phyloP scores from a whole-genome alignment of 2,797 vertebrate genomes.

The Enoplosus armatus region DNA sequence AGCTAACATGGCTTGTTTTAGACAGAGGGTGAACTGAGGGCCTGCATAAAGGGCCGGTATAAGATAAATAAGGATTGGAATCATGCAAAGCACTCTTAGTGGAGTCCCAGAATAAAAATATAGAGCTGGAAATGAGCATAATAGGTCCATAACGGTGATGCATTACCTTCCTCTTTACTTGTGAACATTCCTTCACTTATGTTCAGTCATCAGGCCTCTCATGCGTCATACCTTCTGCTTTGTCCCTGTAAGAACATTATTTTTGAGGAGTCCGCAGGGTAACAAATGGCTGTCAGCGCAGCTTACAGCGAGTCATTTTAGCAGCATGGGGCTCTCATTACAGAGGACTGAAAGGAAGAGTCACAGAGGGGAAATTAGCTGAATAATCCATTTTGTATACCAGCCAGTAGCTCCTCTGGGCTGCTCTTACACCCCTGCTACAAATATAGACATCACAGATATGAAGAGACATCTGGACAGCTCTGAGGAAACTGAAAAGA shows the following conservation, averaged over 20 bases:
- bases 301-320: conserved; percentile 30
- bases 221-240: conserved; percentile 10
- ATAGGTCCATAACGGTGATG: conserved; percentile 30
- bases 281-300: conserved; percentile 37
- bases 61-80: no score
- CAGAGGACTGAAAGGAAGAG: conserved; percentile 32
- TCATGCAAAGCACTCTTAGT: no score
- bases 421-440: conserved; percentile 3
- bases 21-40: no score
- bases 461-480: conserved; percentile 32
- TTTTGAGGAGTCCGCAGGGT: conserved; percentile 25
- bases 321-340: conserved; percentile 52
- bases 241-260: conserved; percentile 7
- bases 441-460: conserved; percentile 34
- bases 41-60: no score
- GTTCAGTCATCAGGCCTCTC: conserved; percentile 9
- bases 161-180: conserved; percentile 12
- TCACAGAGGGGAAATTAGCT: conserved; percentile 58
- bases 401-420: conserved; percentile 25
- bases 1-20: no score
- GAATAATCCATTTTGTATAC: conserved; percentile 58
- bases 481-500: conserved; percentile 16
- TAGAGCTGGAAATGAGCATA: no score
- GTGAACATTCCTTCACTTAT: background rate
- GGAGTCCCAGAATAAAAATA: no score